Conservation (phyloP, 2,113 vertebrate species). For the Dicentrarchus labrax region DNA sequence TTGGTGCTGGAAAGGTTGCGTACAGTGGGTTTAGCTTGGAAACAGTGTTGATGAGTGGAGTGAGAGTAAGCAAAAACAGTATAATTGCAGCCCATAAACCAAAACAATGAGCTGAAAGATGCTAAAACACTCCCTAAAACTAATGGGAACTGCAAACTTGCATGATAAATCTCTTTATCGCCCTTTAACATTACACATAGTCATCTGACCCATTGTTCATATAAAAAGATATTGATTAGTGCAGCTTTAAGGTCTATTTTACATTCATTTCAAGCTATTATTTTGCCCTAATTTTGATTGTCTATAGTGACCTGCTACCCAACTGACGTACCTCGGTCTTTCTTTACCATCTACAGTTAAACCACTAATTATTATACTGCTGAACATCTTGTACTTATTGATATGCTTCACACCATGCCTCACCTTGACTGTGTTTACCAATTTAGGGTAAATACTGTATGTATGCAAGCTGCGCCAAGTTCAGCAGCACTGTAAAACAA, state of each 20-base stretch:
- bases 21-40: neutral
- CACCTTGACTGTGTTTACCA: conserved; percentile 41
- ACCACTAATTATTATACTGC: neutral
- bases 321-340: neutral
- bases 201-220: neutral
- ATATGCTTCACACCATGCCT: conserved; percentile 6
- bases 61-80: neutral
- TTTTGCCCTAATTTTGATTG: neutral
- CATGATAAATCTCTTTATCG: neutral
- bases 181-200: too few species aligned
- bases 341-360: conserved; percentile 12
- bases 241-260: neutral
- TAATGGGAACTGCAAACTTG: neutral
- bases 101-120: neutral
- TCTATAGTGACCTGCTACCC: too few species aligned
- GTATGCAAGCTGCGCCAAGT: conserved; percentile 9
- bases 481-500: conserved; percentile 38
- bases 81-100: neutral
- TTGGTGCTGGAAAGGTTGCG: neutral
- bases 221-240: neutral
- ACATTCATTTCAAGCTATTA: neutral
- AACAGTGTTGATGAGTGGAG: neutral
- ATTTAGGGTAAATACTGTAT: conserved; percentile 19
- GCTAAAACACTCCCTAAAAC: neutral
- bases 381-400: neutral